Evolutionary conservation across 2,888 invertebrate genomes (phyloP).

Genomic region (Synanthedon formicaeformis): DNA sequence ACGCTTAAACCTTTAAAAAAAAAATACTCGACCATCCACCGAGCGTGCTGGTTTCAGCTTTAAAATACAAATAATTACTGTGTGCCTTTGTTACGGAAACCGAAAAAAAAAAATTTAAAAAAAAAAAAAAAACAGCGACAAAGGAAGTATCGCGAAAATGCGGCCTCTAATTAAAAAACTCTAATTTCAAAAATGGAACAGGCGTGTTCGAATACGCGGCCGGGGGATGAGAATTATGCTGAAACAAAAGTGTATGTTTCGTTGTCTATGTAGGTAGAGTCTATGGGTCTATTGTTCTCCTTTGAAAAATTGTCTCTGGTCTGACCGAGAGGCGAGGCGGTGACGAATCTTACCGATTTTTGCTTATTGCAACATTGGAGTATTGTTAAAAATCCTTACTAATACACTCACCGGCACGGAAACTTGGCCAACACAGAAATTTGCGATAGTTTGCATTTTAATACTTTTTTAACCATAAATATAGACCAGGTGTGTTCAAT

Average conservation of each 20-base stretch:
- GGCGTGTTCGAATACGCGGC: conserved; percentile 12
- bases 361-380: too few relatives aligned
- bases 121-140: conserved; percentile 20
- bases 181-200: conserved; percentile 32
- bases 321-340: not conserved
- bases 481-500: too few relatives aligned
- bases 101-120: conserved; percentile 10
- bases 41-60: not conserved
- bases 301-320: not conserved
- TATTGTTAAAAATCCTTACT: too few relatives aligned
- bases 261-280: not conserved
- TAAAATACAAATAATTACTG: conserved; percentile 4
- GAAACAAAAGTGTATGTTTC: conserved; percentile 1
- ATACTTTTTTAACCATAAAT: too few relatives aligned
- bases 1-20: not conserved
- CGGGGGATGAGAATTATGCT: conserved; percentile 5
- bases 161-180: conserved; percentile 35
- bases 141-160: conserved; percentile 27
- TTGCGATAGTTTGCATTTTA: too few relatives aligned
- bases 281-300: not conserved
- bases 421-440: too few relatives aligned
- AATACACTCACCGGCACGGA: too few relatives aligned
- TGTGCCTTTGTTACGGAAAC: conserved; percentile 9
- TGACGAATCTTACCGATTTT: not conserved
- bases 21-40: not conserved